phyloP scores from a whole-genome alignment of 2,113 vertebrate genomes.

The Scatophagus argus region DNA sequence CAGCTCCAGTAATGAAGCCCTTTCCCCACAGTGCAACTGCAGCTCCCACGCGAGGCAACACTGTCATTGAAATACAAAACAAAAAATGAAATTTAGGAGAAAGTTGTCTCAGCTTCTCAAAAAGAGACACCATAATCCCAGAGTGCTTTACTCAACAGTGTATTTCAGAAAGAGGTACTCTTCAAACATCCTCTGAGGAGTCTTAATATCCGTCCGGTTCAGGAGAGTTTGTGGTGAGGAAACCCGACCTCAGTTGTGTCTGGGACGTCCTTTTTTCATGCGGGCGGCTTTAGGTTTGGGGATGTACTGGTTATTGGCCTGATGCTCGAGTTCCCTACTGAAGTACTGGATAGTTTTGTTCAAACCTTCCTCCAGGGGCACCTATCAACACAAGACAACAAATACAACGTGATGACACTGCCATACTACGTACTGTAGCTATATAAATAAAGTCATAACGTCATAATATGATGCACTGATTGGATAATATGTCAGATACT shows the following conservation, averaged over 20 bases:
- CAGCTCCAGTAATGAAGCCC: neutral
- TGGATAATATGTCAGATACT: neutral
- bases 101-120: slow-evolving; percentile 12
- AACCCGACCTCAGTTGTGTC: slow-evolving; percentile 86
- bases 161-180: slow-evolving; percentile 18
- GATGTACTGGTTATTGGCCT: slow-evolving; percentile 99
- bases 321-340: slow-evolving; percentile 96
- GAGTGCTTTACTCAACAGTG: slow-evolving; percentile 43
- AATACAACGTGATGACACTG: neutral
- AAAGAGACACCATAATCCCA: slow-evolving; percentile 30
- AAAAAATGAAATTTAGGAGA: slow-evolving; percentile 1
- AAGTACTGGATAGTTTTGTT: slow-evolving; percentile 99
- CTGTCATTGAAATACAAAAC: too few species aligned
- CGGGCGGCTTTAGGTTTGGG: slow-evolving; percentile 97
- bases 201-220: slow-evolving; percentile 35
- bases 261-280: slow-evolving; percentile 95
- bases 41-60: slow-evolving; percentile 46
- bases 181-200: slow-evolving; percentile 27
- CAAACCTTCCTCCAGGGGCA: slow-evolving; percentile 96
- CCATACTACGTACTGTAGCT: neutral
- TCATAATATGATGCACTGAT: too few species aligned
- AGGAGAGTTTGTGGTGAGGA: slow-evolving; percentile 61
- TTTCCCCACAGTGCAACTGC: slow-evolving; percentile 16
- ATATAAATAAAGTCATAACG: too few species aligned
- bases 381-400: slow-evolving; percentile 79